Evolutionary conservation across 2,113 vertebrate species (phyloP).

Genomic region (Pimephales promelas): DNA sequence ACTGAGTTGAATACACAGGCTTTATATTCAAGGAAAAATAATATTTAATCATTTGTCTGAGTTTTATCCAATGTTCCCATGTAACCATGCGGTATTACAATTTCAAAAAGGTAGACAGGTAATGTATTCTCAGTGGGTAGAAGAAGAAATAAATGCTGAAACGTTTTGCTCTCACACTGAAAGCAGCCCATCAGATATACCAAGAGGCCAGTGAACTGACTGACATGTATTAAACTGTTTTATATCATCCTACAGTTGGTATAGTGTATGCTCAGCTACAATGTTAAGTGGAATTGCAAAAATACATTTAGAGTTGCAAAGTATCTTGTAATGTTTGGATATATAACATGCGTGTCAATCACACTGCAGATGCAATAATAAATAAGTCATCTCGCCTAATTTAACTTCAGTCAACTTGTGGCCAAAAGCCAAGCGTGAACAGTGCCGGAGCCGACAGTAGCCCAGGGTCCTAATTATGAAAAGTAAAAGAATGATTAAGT

Average conservation of each 20-base stretch:
- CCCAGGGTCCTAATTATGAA: slow-evolving; percentile 59
- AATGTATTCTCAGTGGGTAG: neutral
- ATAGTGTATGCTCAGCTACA: neutral
- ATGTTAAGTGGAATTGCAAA: neutral
- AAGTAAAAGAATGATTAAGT: slow-evolving; percentile 64
- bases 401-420: slow-evolving; percentile 59
- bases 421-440: slow-evolving; percentile 54
- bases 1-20: neutral
- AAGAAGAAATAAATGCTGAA: neutral
- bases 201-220: neutral
- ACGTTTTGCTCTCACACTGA: neutral
- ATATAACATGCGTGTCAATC: slow-evolving; percentile 23
- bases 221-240: neutral
- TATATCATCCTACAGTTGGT: neutral
- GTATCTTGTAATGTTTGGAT: neutral
- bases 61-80: neutral
- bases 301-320: neutral
- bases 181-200: neutral
- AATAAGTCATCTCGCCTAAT: slow-evolving; percentile 59
- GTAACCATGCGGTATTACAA: neutral
- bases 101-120: neutral
- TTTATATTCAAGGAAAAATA: neutral
- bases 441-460: slow-evolving; percentile 48
- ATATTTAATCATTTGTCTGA: neutral
- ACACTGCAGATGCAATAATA: slow-evolving; percentile 51